phyloP scores from a whole-genome alignment of 2,888 invertebrate genomes.

The Drosophila anceps region DNA sequence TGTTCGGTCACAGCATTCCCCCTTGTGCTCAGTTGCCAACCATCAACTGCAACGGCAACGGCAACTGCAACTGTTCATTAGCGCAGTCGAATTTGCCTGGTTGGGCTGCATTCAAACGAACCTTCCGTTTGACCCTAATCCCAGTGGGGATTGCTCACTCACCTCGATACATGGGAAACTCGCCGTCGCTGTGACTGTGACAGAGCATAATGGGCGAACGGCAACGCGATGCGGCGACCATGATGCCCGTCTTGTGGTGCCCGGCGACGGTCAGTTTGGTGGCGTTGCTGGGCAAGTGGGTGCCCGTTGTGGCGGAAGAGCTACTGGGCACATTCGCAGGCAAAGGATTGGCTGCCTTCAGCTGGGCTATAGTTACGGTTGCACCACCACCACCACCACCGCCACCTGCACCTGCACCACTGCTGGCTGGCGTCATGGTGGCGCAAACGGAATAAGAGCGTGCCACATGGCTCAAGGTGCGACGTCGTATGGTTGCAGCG shows the following conservation, averaged over 20 bases:
- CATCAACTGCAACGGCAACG: neutral
- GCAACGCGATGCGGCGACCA: slow-evolving; percentile 87
- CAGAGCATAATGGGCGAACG: slow-evolving; percentile 93
- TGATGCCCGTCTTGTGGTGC: slow-evolving; percentile 71
- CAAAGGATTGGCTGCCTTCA: slow-evolving; percentile 40
- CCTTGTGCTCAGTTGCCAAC: too few species aligned
- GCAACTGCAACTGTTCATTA: slow-evolving; percentile 7
- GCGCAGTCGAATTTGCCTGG: neutral
- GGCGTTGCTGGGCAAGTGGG: slow-evolving; percentile 3
- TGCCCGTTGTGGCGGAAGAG: slow-evolving; percentile 17
- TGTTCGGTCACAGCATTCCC: neutral
- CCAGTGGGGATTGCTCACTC: slow-evolving; percentile 68
- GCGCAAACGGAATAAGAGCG: slow-evolving; percentile 82
- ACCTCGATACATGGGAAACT: slow-evolving; percentile 94
- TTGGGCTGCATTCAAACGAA: neutral
- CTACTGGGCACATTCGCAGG: slow-evolving; percentile 37
- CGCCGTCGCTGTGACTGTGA: slow-evolving; percentile 94
- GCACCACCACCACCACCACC: neutral
- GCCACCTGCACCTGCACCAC: slow-evolving; percentile 8
- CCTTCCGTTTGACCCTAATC: slow-evolving; percentile 25
- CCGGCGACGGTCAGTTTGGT: slow-evolving; percentile 66
- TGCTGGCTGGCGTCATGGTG: slow-evolving; percentile 55
- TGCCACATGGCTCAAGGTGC: slow-evolving; percentile 81
- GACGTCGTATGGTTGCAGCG: slow-evolving; percentile 78
- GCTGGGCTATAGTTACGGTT: slow-evolving; percentile 14